phyloP scores from a whole-genome alignment of 2,113 vertebrate genomes.

The Hippolais icterina region DNA sequence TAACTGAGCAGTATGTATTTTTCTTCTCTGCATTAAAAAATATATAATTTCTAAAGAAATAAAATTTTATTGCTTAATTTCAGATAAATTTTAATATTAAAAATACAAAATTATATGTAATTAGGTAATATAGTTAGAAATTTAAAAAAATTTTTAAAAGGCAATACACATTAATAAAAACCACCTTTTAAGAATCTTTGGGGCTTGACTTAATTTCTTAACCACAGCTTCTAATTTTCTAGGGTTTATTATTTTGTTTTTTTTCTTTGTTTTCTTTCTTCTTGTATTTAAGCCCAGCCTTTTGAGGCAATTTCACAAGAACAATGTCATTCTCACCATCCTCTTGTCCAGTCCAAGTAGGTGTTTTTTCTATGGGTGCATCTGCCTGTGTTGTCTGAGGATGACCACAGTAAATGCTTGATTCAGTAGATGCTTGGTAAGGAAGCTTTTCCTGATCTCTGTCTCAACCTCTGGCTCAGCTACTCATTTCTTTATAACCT shows the following conservation, averaged over 20 bases:
- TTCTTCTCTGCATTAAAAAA: background rate
- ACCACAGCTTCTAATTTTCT: slow-evolving; percentile 40
- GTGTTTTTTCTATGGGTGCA: background rate
- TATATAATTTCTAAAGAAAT: background rate
- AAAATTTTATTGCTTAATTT: background rate
- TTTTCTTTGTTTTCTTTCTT: slow-evolving; percentile 28
- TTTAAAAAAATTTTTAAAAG: slow-evolving; percentile 1
- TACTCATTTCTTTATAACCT: slow-evolving; percentile 36
- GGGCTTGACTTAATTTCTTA: slow-evolving; percentile 53
- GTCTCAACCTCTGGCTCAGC: background rate
- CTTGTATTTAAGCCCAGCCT: slow-evolving; percentile 38
- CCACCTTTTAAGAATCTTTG: slow-evolving; percentile 60
- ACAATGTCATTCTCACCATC: background rate
- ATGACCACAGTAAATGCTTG: background rate
- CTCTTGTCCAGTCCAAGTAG: background rate
- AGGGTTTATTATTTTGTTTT: slow-evolving; percentile 9
- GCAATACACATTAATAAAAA: background rate
- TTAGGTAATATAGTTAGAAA: background rate
- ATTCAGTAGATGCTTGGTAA: background rate
- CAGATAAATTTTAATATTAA: background rate
- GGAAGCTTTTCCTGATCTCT: background rate
- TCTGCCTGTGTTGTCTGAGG: background rate
- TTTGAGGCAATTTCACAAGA: slow-evolving; percentile 21
- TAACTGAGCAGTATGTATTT: background rate
- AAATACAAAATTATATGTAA: background rate